These are phyloP conservation scores for Cactoblastis cactorum DNA, from an alignment of 2,888 invertebrate genomes.

Conservation along the genomic window DNA sequence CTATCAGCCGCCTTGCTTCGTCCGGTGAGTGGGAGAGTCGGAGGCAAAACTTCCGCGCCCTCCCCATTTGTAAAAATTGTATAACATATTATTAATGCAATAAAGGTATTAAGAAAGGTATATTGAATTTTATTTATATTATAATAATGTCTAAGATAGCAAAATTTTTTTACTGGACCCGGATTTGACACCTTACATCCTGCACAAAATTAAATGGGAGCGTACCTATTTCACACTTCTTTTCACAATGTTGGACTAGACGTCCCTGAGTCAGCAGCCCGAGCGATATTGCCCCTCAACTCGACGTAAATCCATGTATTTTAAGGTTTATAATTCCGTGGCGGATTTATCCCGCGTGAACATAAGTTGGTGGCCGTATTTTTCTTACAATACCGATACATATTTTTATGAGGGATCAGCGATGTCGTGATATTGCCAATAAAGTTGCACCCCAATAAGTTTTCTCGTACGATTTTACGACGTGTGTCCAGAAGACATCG, in stretches of 20 bases:
- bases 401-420: conserved; percentile 73
- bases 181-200: conserved; percentile 20
- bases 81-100: too few species aligned
- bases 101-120: too few species aligned
- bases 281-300: conserved; percentile 43
- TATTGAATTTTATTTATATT: too few species aligned
- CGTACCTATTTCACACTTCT: conserved; percentile 45
- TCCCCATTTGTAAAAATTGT: too few species aligned
- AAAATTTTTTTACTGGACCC: conserved; percentile 14
- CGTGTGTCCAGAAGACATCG: conserved; percentile 51
- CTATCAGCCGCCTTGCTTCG: too few species aligned
- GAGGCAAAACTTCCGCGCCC: too few species aligned
- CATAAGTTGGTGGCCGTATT: conserved; percentile 47
- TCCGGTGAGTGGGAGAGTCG: too few species aligned
- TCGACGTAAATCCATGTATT: conserved; percentile 40
- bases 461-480: conserved; percentile 65
- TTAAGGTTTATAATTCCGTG: conserved; percentile 53
- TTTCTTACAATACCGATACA: conserved; percentile 67
- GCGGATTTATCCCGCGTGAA: conserved; percentile 35
- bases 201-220: conserved; percentile 43
- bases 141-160: background rate
- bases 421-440: conserved; percentile 67
- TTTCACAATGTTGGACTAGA: conserved; percentile 42
- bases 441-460: conserved; percentile 68
- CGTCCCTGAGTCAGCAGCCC: conserved; percentile 47